Evolutionary conservation across 2,797 vertebrate species (phyloP), one percentile per base, ranked within the genome.

Genomic region (Xiphorhynchus erythropygius): DNA sequence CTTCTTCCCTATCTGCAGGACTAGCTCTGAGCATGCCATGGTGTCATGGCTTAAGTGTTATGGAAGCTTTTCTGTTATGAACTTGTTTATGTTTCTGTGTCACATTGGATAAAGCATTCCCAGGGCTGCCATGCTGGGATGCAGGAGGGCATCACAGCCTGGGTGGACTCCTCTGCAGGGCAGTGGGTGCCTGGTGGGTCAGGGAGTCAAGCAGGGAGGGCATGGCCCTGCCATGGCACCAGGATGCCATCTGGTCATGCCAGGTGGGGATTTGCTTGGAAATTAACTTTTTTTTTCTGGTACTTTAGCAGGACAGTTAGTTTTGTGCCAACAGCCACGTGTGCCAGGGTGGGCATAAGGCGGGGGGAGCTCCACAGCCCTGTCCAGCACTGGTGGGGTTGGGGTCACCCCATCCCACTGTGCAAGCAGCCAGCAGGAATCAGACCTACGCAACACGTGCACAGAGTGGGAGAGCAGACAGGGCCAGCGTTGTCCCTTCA

Each of bases 41-140:
- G 35, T 2, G 1, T 50, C 1, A 3, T 9, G 27, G 37, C 89
- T 23, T n/a, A 16, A 53, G 21, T 0, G 0, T 39, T 67, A 15
- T 4, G 64, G 77, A 32, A 64, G 22, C 32, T 33, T 46, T 53
- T 32, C 22, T 77, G 6, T 21, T 56, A 27, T 2, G 18, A 81
- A 37, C 53, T 78, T 70, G 46, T 67, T 80, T 32, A 44, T 41
- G 68, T 73, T 87, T 69, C 55, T 52, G 2, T 12, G 22, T 57
- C 18, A 11, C 24, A 55, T 56, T 9, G 32, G 60, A 7, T 46
- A 41, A 68, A 82, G 78, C 23, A 8, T 60, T 87, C n/a, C 74
- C 49, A 23, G 63, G 52, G 56, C 63, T 73, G 65, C 53, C 6
- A 5, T 7, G 3, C 33, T 77, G 35, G 44, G 67, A 22, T 32